Percentiles rank a stretch among this genome's conserved stretches.
Conservation (phyloP, 2,888 invertebrate genomes). For the Cyrtodaria siliqua region DNA sequence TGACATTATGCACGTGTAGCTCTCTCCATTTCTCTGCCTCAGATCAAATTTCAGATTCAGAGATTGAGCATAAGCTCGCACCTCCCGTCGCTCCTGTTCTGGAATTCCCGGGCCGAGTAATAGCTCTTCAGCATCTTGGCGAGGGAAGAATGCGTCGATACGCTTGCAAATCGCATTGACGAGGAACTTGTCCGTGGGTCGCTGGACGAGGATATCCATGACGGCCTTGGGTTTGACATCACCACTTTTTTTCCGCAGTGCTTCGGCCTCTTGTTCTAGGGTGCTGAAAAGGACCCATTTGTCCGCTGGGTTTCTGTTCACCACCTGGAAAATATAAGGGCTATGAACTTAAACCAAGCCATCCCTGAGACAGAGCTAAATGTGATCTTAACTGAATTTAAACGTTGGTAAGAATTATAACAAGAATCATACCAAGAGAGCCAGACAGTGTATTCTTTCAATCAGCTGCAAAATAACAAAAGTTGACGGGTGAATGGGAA, state of each 20-base stretch:
- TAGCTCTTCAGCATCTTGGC: conserved; percentile 65
- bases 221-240: conserved; percentile 12
- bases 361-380: too few relatives aligned
- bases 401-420: too few relatives aligned
- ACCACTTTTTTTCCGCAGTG: conserved; percentile 39
- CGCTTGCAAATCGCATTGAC: conserved; percentile 56
- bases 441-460: too few relatives aligned
- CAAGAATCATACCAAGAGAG: too few relatives aligned
- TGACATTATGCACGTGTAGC: conserved; percentile 51
- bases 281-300: conserved; percentile 63
- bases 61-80: conserved; percentile 49
- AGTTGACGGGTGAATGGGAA: too few relatives aligned
- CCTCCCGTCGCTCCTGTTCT: conserved; percentile 48
- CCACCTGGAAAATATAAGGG: too few relatives aligned
- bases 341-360: too few relatives aligned
- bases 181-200: conserved; percentile 54
- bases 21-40: conserved; percentile 52
- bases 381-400: too few relatives aligned
- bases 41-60: conserved; percentile 48
- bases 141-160: conserved; percentile 55
- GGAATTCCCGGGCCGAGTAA: conserved; percentile 70
- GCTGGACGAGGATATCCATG: conserved; percentile 27
- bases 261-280: conserved; percentile 53
- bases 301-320: not conserved
- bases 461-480: too few relatives aligned